phyloP scores from a whole-genome alignment of 2,888 invertebrate genomes.

The Perithous albicinctus region DNA sequence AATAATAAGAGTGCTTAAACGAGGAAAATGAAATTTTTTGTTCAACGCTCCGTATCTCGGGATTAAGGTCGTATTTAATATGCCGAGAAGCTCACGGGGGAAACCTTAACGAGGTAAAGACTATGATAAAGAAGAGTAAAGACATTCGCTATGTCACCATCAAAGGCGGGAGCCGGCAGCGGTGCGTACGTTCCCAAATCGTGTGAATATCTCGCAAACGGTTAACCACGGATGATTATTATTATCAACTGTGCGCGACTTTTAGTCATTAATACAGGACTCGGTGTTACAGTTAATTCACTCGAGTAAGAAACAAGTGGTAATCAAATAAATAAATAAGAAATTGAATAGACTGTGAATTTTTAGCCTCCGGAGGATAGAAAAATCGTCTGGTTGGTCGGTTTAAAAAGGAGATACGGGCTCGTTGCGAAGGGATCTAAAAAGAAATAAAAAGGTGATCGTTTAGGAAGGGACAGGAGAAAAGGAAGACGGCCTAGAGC shows the following conservation, averaged over 20 bases:
- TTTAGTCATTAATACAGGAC: no score
- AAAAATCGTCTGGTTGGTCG: neutral
- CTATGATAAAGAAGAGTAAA: no score
- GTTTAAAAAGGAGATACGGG: no score
- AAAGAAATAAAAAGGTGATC: no score
- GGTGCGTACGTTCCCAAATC: conserved; percentile 54
- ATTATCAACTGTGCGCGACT: no score
- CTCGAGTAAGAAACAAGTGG: conserved; percentile 6
- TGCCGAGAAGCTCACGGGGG: neutral
- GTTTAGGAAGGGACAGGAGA: no score
- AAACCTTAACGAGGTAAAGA: no score
- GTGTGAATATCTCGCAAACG: conserved; percentile 73
- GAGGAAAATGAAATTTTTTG: conserved; percentile 3
- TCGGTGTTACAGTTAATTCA: neutral
- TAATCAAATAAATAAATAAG: conserved; percentile 10
- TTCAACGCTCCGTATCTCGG: neutral
- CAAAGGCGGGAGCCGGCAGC: conserved; percentile 49
- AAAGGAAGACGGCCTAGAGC: conserved; percentile 31
- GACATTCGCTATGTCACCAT: conserved; percentile 60
- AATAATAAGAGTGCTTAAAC: conserved; percentile 3
- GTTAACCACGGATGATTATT: conserved; percentile 65
- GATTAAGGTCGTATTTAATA: neutral
- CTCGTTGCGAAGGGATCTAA: no score
- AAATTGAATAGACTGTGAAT: neutral
- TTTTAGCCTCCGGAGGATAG: neutral